Evolutionary conservation across 2,113 vertebrate genomes (phyloP).

Genomic region (Phocoena phocoena): DNA sequence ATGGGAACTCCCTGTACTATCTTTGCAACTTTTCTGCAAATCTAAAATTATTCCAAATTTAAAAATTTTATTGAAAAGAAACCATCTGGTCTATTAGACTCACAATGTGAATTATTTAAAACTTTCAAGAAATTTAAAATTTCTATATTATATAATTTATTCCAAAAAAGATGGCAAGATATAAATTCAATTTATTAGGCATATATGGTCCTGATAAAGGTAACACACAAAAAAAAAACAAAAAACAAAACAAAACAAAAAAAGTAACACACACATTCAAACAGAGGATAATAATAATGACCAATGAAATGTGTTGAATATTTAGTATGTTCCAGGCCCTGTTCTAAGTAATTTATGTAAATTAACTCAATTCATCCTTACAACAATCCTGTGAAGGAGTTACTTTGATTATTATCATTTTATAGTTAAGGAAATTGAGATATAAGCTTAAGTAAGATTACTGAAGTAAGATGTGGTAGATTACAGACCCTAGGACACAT

Average conservation of each 20-base stretch:
- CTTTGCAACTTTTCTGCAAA: too few species aligned
- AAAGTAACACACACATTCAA: not conserved
- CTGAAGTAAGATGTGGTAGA: not conserved
- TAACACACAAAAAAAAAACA: not conserved
- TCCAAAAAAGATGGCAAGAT: not conserved
- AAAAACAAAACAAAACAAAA: too few species aligned
- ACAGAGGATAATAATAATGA: not conserved
- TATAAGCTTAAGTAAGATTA: not conserved
- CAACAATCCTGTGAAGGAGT: not conserved
- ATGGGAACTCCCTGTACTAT: too few species aligned
- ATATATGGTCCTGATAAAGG: not conserved
- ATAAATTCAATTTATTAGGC: not conserved
- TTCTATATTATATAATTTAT: not conserved
- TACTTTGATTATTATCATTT: not conserved
- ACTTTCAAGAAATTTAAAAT: not conserved
- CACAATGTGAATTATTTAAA: not conserved
- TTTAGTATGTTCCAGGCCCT: not conserved
- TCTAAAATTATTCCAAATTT: not conserved
- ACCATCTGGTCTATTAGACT: not conserved
- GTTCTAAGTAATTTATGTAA: not conserved
- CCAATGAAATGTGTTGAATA: not conserved
- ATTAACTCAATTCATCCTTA: not conserved
- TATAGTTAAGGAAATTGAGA: not conserved
- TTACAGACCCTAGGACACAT: not conserved
- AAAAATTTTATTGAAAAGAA: not conserved